Base-by-base conservation (phyloP, 2,797 vertebrate species). In the Halcyon badia region DNA sequence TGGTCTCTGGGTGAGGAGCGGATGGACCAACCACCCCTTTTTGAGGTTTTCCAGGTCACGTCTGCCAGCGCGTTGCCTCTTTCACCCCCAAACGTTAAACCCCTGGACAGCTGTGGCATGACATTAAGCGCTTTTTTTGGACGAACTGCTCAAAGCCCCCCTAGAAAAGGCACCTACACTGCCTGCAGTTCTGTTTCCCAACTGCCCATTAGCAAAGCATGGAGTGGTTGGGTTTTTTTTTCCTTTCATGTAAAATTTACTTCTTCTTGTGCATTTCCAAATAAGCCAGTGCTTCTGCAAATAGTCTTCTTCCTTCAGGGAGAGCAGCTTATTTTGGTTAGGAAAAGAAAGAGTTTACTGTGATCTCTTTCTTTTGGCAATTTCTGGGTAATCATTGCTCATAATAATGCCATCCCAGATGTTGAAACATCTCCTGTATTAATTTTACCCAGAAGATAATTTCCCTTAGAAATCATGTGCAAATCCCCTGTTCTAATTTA, bases 371-470 rank as follows among this genome's bases (percentile, higher is more conserved):
- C 93, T 96, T 92, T 97, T 94, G 93, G 88, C 90, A 68, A 68
- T 80, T 71, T 85, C 93, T 95, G 96, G 77, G 54, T 95, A 96
- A 96, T 95, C 88, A 93, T 89, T 91, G 93, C 94, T 97, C 78
- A 87, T 96, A 94, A 96, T 96, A 96, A 97, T 95, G 93, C 92
- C 85, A 70, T 89, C 93, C 96, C 84, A 94, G 95, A 96, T 94
- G 93, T 96, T 96, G 90, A 95, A 97, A 85, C 95, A 91, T 93
- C 94, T 96, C 96, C 89, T 96, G 94, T 97, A 96, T 95, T 95
- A 91, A 96, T 97, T 97, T 97, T 96, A 96, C 95, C 95, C 96
- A 97, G 97, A 97, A 96, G 95, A 97, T 95, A 90, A 96, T 96
- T 97, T 97, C 96, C 95, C 89, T 91, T 92, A 96, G 96, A 97